Percentiles rank a stretch among this genome's conserved stretches.
Conservation (phyloP, 2,797 vertebrate genomes). For the Phoxinus dragarum region DNA sequence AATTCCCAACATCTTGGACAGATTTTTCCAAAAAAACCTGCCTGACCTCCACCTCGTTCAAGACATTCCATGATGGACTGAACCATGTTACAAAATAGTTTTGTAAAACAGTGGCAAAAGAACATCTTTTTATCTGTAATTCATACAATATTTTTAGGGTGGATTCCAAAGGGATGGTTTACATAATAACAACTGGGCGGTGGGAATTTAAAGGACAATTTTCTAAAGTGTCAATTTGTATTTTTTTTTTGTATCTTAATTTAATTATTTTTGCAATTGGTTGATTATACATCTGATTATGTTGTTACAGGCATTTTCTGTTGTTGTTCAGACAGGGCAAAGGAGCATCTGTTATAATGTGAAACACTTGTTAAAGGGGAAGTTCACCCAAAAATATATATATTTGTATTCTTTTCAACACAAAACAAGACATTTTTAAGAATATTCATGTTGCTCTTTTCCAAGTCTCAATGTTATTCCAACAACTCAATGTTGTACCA, state of each 20-base stretch:
- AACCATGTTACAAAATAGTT: constrained; percentile 29
- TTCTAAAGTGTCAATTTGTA: constrained; percentile 69
- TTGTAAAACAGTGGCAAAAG: constrained; percentile 40
- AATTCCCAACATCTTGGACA: constrained; percentile 29
- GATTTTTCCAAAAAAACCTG: constrained; percentile 35
- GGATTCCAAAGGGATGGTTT: constrained; percentile 52
- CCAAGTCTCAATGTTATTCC: no score
- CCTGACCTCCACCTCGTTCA: constrained; percentile 58
- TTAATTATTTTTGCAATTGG: constrained; percentile 40
- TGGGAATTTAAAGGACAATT: constrained; percentile 69
- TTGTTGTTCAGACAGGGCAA: constrained; percentile 18
- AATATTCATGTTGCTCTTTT: background rate
- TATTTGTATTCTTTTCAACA: background rate
- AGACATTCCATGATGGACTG: constrained; percentile 51
- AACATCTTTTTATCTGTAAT: constrained; percentile 59
- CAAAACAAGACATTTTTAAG: background rate
- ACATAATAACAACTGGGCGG: constrained; percentile 15
- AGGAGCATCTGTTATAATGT: background rate
- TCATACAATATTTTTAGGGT: constrained; percentile 56
- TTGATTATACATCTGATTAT: constrained; percentile 23
- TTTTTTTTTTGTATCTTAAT: background rate
- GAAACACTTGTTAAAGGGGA: background rate
- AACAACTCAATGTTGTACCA: no score
- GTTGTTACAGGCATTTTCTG: background rate
- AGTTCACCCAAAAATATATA: background rate